phyloP scores from a whole-genome alignment of 2,113 vertebrate genomes.

The Fulica atra region DNA sequence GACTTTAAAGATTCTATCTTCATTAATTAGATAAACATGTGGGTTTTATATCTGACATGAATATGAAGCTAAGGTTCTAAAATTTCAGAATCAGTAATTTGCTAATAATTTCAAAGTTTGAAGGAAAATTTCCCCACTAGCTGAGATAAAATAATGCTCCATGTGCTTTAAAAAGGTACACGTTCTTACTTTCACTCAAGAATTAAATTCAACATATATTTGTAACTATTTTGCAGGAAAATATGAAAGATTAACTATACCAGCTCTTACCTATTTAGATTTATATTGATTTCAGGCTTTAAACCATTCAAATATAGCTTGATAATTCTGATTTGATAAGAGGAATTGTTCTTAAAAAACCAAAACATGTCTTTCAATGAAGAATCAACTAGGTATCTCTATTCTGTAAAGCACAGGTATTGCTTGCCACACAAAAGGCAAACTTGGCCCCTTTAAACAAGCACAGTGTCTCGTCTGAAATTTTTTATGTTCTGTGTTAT shows the following conservation, averaged over 20 bases:
- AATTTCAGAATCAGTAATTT: neutral
- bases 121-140: neutral
- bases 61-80: neutral
- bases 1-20: neutral
- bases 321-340: neutral
- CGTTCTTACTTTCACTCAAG: neutral
- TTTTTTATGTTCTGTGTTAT: neutral
- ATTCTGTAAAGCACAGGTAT: neutral
- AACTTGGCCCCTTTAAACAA: neutral
- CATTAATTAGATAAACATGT: neutral
- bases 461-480: neutral
- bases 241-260: neutral
- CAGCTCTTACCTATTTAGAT: constrained; percentile 71
- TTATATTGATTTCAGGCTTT: neutral
- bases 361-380: fast-evolving
- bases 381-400: neutral
- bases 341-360: neutral
- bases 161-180: neutral
- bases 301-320: neutral
- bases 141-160: neutral
- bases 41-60: neutral
- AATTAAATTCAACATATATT: neutral
- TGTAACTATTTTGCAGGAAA: neutral
- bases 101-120: neutral
- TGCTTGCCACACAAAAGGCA: neutral